phyloP scores from a whole-genome alignment of 2,113 vertebrate genomes.

The Pimephales promelas region DNA sequence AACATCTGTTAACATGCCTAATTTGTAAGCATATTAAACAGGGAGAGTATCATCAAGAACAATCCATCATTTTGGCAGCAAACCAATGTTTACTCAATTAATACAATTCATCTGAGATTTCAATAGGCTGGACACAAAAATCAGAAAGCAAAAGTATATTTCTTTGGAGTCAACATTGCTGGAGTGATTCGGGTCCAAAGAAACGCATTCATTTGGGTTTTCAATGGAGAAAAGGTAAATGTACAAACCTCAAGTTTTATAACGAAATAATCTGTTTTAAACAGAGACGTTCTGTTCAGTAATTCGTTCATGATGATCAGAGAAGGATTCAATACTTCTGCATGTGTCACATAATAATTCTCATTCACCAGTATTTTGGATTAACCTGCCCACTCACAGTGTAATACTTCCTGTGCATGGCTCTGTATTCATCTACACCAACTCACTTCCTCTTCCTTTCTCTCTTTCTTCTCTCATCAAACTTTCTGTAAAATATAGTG shows the following conservation, averaged over 20 bases:
- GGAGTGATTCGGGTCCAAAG: conserved; percentile 1
- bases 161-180: conserved; percentile 1
- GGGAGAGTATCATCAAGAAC: conserved; percentile 49
- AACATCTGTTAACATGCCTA: conserved; percentile 53
- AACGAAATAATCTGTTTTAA: not conserved
- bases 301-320: no score
- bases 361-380: conserved; percentile 14
- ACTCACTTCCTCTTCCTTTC: conserved; percentile 18
- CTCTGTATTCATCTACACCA: conserved; percentile 11
- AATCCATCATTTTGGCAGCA: conserved; percentile 50
- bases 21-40: conserved; percentile 52
- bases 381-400: conserved; percentile 46
- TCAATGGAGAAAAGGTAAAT: not conserved
- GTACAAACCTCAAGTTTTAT: not conserved
- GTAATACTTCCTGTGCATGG: conserved; percentile 32
- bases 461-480: conserved; percentile 36
- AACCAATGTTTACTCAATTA: conserved; percentile 49
- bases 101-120: conserved; percentile 34
- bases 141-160: not conserved
- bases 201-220: not conserved
- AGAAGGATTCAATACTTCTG: not conserved
- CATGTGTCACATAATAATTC: not conserved
- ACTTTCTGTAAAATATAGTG: conserved; percentile 45
- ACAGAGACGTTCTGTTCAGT: not conserved
- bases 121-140: conserved; percentile 10